Base-by-base conservation (phyloP, 2,888 invertebrate genomes). In the Frankliniella intonsa region DNA sequence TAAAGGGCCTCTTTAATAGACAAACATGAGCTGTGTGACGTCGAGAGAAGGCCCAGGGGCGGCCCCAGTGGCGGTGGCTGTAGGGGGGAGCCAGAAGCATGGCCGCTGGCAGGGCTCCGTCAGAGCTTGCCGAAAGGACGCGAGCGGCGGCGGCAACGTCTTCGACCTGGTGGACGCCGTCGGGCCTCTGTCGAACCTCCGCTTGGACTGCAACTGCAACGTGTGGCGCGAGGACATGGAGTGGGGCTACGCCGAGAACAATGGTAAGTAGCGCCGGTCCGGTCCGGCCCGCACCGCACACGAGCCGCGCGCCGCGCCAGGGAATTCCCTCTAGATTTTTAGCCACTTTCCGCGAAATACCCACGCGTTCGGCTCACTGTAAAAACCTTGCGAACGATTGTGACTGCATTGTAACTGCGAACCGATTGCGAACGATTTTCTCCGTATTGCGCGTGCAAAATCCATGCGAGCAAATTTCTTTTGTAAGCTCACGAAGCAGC, bases 181-280 rank as follows among this genome's bases (percentile, higher is more conserved):
- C 69, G 69, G 25, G 62, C 62, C 17, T 0, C 62, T 62, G 62
- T 62, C 62, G 62, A 7, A 17, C 62, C 69, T 76, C 69, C 22
- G 69, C 69, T 25, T 76, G 69, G 69, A 76, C 69, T 76, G 69
- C 69, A 76, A 76, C 69, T 76, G 69, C 25, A 76, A 76, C 69
- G 69, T 25, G 69, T 25, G 25, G 25, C 12, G 12, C 22, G 69
- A 76, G 12, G 69, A 76, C 11, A 76, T 76, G 69, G 69, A 76
- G 69, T 76, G 69, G 69, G 69, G 69, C 22, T 76, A 76, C 69
- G 69, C 69, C 25, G 69, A 76, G 25, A 76, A 25, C 69, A 76
- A 76, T 22, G 69, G 69, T 76, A 25, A 76, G 69, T 76, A 19
- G 22, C 12, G 69, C 22, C 1, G n/a, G 38, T 5, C 38, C 38